phyloP scores from a whole-genome alignment of 2,888 invertebrate species.

The Diloba caeruleocephala region DNA sequence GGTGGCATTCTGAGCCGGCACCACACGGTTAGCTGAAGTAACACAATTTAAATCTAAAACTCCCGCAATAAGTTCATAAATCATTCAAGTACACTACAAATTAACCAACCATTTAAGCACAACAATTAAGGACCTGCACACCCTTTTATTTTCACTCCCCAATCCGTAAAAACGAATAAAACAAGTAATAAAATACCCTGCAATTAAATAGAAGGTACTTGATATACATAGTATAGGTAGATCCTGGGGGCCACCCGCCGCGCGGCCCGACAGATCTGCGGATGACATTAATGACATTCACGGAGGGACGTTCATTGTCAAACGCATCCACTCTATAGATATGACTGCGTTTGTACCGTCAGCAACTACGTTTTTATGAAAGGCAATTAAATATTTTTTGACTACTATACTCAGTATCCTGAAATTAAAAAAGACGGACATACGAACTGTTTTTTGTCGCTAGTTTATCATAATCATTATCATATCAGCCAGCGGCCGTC shows the following conservation, averaged over 20 bases:
- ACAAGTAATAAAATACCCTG: slow-evolving; percentile 31
- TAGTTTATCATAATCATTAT: no score
- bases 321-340: slow-evolving; percentile 46
- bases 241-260: slow-evolving; percentile 47
- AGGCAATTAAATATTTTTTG: no score
- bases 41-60: no score
- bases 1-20: no score
- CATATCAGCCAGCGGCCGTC: no score
- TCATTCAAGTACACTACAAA: slow-evolving; percentile 4
- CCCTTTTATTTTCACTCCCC: slow-evolving; percentile 33
- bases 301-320: slow-evolving; percentile 63
- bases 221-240: slow-evolving; percentile 37
- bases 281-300: slow-evolving; percentile 74
- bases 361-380: slow-evolving; percentile 22
- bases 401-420: no score
- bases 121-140: slow-evolving; percentile 37
- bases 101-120: slow-evolving; percentile 18
- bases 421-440: no score
- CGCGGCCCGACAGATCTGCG: slow-evolving; percentile 59
- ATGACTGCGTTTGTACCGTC: slow-evolving; percentile 21
- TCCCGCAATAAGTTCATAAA: no score
- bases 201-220: slow-evolving; percentile 39
- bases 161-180: slow-evolving; percentile 33
- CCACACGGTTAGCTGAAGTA: no score
- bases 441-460: no score